These are phyloP conservation scores for Petrophora chlorosata DNA, from an alignment of 2,888 invertebrate species.

Conservation along the genomic window DNA sequence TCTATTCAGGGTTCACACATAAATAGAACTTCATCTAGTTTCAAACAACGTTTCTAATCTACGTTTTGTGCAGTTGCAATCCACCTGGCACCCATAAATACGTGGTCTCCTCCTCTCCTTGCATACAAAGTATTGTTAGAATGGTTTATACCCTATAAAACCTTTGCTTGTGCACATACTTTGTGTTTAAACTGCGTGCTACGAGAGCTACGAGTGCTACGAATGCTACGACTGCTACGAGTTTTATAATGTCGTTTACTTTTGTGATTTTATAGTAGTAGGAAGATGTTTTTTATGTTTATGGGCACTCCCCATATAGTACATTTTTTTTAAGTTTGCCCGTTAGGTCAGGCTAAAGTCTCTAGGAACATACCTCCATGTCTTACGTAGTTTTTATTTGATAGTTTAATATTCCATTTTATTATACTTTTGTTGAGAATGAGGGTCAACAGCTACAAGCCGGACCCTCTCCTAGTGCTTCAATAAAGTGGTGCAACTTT, in stretches of 20 bases:
- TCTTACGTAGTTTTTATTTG: too few relatives aligned
- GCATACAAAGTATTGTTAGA: slow-evolving; percentile 33
- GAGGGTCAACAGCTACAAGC: too few relatives aligned
- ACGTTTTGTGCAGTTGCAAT: slow-evolving; percentile 24
- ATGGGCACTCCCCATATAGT: too few relatives aligned
- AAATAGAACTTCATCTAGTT: slow-evolving; percentile 16
- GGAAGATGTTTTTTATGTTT: slow-evolving; percentile 20
- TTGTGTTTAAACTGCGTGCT: slow-evolving; percentile 20
- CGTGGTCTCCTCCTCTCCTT: slow-evolving; percentile 12
- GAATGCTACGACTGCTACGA: slow-evolving; percentile 16
- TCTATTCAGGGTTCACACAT: too few relatives aligned
- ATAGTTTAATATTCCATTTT: too few relatives aligned
- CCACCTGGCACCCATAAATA: slow-evolving; percentile 33
- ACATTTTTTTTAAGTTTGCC: too few relatives aligned
- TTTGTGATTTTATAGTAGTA: slow-evolving; percentile 34
- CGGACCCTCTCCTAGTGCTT: too few relatives aligned
- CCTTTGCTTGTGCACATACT: slow-evolving; percentile 22
- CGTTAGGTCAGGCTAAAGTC: too few relatives aligned
- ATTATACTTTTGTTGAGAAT: too few relatives aligned
- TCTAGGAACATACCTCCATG: too few relatives aligned
- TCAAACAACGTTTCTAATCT: slow-evolving; percentile 22
- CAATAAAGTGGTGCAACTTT: too few relatives aligned
- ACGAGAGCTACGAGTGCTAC: slow-evolving; percentile 7
- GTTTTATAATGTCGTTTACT: slow-evolving; percentile 36
- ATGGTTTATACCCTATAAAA: slow-evolving; percentile 29